Base-by-base conservation (phyloP, 2,797 vertebrate species). In the Zalophus californianus region DNA sequence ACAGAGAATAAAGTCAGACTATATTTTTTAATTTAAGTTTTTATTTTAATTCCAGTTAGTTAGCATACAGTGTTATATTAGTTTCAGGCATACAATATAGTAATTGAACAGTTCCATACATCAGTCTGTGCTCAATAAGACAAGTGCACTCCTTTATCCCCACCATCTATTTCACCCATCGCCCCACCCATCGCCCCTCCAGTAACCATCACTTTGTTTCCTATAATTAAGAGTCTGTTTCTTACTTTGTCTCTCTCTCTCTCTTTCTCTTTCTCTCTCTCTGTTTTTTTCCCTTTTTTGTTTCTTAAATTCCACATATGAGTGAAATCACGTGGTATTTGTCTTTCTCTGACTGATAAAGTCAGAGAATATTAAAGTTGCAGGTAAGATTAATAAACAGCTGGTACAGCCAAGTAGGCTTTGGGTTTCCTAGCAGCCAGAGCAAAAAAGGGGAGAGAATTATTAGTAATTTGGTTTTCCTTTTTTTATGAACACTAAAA, bases 301-400 rank as follows among this genome's bases (percentile, higher is more conserved):
- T 73, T 73, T 27, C 25, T 27, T 41, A 16, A 73, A 73, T 73
- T 44, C 41, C 14, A 16, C 72, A 29, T 44, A 44, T 73, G 72
- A 73, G 25, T 44, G 16, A 88, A 44, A 44, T 73, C 72, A 16
- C 44, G 44, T 15, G 25, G 72, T 44, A 73, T 73, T 44, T 73
- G 38, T 73, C 72, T 73, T 44, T 73, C 41, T 44, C 70, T 73
- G 41, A 73, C 14, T 73, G 13, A 25, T 80, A 86, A 15, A 90
- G 48, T 93, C 73, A 80, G 27, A 50, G 29, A 16, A 14, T 62
- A 50, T 60, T 86, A 77, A 93, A 77, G 38, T 79, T 72, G 21
- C 77, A 91, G 88, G 44, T 90, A 68, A 79, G 64, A 62, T 92
- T 48, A 95, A 50, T 82, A 86, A 29, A 38, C 52, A 86, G 56